Base-by-base conservation (phyloP, 2,888 invertebrate genomes). In the Pseudococcus longispinus region DNA sequence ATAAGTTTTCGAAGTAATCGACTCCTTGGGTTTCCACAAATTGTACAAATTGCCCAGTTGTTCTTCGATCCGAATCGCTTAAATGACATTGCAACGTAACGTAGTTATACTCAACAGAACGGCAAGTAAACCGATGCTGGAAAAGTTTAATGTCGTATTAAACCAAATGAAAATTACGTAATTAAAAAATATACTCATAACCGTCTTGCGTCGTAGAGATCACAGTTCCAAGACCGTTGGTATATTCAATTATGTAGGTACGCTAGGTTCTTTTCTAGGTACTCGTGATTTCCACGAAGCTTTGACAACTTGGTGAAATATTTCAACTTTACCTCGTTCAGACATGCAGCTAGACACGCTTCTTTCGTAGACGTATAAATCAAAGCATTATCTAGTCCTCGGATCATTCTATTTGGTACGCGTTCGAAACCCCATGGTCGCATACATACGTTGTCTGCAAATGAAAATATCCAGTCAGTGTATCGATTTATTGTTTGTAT, bases 351-450 rank as follows among this genome's bases (percentile, higher is more conserved):
- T 42, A 97, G 92, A 90, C 97, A 98, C 88, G 97, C 96, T 92
- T 97, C 97, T 91, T 97, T 97, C 87, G 97, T 97, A 83, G 97
- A 96, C 1, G 97, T 96, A 91, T 97, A 97, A 91, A 97, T 96
- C 88, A 97, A 93, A 55, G 97, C 96, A 90, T 97, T 97, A 92
- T 97, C 97, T 89, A 96, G 92, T 0, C 97, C 97, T 60, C 96
- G 93, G 88, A 97, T 95, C 91, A 97, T 95, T 91, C 97, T 97
- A 91, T 97, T 97, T 4, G 97, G 97, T 70, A 97, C 96, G 82
- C 97, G 93, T 91, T 98, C 97, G 91, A 98, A 97, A 65, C 97
- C 93, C 97, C 97, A 97, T 51, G 97, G 97, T 88, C 97, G 93
- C 89, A 96, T 92, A 90, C 97, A 97, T 6, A 97, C 96, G 90